Evolutionary conservation across 2,888 invertebrate genomes (phyloP).

Genomic region (Uloborus plumipes): DNA sequence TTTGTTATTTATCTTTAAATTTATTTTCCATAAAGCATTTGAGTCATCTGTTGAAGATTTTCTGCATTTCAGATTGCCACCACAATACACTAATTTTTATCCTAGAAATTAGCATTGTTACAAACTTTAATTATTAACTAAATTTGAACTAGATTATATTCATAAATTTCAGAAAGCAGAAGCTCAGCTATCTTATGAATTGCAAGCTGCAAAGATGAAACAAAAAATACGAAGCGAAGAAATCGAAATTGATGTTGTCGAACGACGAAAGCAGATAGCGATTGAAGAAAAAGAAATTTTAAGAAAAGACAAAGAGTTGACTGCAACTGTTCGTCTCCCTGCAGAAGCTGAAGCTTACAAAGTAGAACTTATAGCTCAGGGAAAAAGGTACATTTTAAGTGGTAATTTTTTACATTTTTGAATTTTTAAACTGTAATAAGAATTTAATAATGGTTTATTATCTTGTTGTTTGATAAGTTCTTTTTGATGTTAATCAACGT

Average conservation of each 20-base stretch:
- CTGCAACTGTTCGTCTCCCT: slow-evolving; percentile 88
- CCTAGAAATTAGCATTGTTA: too few relatives aligned
- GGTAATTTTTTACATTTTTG: too few relatives aligned
- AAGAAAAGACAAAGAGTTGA: slow-evolving; percentile 92
- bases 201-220: slow-evolving; percentile 95
- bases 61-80: too few relatives aligned
- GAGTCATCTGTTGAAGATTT: too few relatives aligned
- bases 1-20: too few relatives aligned
- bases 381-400: slow-evolving; percentile 79
- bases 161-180: slow-evolving; percentile 86
- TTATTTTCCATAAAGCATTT: too few relatives aligned
- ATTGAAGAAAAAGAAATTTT: slow-evolving; percentile 94
- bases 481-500: too few relatives aligned
- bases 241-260: slow-evolving; percentile 96
- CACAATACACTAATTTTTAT: too few relatives aligned
- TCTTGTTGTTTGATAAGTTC: neutral
- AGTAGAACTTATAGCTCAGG: slow-evolving; percentile 89
- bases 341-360: slow-evolving; percentile 96
- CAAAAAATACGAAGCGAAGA: slow-evolving; percentile 97
- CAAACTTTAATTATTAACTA: too few relatives aligned
- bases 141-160: neutral
- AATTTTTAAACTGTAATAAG: neutral
- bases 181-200: slow-evolving; percentile 93
- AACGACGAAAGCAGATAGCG: slow-evolving; percentile 94
- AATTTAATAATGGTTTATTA: neutral